Conservation (phyloP, 2,797 vertebrate species). For the Tympanoctomys barrerae region DNA sequence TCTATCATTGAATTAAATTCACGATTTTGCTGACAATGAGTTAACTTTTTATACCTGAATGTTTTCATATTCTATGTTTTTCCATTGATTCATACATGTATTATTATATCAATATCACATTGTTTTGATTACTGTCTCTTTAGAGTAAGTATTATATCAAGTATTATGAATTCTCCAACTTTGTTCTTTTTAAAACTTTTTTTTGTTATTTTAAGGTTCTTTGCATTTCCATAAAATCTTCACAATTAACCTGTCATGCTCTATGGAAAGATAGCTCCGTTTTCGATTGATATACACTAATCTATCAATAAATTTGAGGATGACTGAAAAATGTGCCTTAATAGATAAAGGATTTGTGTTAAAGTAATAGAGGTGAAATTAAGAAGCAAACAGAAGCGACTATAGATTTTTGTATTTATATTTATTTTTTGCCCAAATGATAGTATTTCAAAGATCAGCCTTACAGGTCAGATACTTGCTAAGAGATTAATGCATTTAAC, state of each 20-base stretch:
- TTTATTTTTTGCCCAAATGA: neutral
- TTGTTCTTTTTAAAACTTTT: neutral
- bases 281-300: neutral
- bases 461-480: neutral
- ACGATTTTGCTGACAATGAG: neutral
- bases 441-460: neutral
- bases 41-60: neutral
- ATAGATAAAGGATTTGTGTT: neutral
- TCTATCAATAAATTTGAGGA: conserved; percentile 16
- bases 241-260: conserved; percentile 12
- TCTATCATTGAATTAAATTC: neutral
- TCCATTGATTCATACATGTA: neutral
- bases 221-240: neutral
- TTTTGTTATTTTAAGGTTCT: neutral
- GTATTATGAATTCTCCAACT: no score
- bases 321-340: neutral
- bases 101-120: neutral
- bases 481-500: conserved; percentile 15
- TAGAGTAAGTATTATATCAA: no score
- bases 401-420: neutral
- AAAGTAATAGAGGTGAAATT: neutral
- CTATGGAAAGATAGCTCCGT: neutral
- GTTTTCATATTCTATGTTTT: neutral
- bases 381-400: neutral
- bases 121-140: no score